Conservation (phyloP, 1,140 invertebrate genomes). For the Schlechtendalia chinensis region DNA sequence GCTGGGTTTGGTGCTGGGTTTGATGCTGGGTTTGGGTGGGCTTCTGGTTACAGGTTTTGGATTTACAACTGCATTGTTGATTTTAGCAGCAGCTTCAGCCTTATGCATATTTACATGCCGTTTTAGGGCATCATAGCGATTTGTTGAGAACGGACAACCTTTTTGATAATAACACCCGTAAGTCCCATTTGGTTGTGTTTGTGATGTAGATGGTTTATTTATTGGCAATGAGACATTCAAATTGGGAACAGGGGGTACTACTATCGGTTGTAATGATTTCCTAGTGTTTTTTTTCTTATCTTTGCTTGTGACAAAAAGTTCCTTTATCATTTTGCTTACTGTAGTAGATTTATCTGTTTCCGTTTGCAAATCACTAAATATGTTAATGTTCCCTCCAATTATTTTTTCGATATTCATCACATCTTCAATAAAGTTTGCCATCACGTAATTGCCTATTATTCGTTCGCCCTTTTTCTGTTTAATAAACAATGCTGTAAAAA, state of each 20-base stretch:
- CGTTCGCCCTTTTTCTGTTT: neutral
- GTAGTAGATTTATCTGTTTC: rapidly evolving
- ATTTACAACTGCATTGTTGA: too few species aligned
- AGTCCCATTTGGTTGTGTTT: neutral
- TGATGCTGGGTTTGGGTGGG: neutral
- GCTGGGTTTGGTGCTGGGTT: neutral
- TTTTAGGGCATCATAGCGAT: neutral
- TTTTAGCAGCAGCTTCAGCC: neutral
- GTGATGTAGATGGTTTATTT: neutral
- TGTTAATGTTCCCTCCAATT: neutral
- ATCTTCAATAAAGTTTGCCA: neutral
- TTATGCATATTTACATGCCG: neutral
- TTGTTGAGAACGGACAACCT: neutral
- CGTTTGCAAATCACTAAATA: neutral
- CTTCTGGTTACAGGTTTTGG: neutral
- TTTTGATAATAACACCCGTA: neutral
- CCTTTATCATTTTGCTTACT: neutral
- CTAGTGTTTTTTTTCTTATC: neutral
- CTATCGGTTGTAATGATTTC: neutral
- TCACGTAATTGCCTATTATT: neutral
- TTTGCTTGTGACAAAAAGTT: neutral
- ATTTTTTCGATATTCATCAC: neutral
- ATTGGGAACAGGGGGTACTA: neutral
- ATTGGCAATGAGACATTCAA: neutral
- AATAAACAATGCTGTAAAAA: neutral